Evolutionary conservation across 2,113 vertebrate species (phyloP).

Genomic region (Tragelaphus imberbis): DNA sequence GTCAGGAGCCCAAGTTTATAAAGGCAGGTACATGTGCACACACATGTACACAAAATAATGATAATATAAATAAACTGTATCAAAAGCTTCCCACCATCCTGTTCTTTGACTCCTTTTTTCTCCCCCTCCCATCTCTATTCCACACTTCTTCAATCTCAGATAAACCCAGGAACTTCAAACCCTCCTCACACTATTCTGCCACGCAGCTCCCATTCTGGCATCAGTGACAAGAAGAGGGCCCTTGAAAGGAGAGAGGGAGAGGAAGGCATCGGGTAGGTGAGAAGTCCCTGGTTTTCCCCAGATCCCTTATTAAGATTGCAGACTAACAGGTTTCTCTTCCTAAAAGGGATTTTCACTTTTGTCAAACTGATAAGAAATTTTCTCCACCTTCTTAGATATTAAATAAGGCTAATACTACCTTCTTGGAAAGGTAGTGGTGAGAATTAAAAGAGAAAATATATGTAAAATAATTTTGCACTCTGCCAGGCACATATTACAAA

Average conservation of each 20-base stretch:
- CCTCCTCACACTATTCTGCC: neutral
- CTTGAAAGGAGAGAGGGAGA: neutral
- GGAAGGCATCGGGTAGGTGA: neutral
- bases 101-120: neutral
- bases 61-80: neutral
- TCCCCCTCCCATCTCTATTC: neutral
- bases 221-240: neutral
- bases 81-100: neutral
- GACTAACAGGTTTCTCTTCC: neutral
- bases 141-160: neutral
- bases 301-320: neutral
- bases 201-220: neutral
- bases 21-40: neutral
- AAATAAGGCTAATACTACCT: neutral
- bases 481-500: neutral
- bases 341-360: slow-evolving; percentile 25
- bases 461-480: slow-evolving; percentile 9
- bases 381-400: neutral
- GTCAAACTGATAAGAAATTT: neutral
- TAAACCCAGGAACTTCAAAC: neutral
- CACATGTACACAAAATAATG: neutral
- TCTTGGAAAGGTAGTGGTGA: neutral
- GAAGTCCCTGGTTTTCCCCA: neutral
- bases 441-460: slow-evolving; percentile 34
- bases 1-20: neutral